Evolutionary conservation across 2,888 invertebrate genomes (phyloP).

Genomic region (Idaea dimidiata): DNA sequence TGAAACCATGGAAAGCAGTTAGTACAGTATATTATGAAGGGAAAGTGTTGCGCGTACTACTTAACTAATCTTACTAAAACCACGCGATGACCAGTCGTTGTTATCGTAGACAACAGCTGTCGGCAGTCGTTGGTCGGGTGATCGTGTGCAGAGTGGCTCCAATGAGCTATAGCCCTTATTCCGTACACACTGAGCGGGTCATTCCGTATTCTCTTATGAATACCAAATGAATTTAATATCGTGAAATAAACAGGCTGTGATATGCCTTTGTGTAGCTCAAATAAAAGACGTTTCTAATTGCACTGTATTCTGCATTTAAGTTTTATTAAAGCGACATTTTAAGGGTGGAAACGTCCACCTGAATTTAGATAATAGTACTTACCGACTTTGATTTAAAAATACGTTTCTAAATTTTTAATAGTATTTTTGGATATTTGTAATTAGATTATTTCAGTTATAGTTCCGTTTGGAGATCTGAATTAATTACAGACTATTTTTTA

Average conservation of each 20-base stretch:
- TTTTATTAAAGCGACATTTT: neutral
- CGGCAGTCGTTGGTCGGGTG: no score
- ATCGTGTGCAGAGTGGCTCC: no score
- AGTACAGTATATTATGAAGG: no score
- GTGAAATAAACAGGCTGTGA: neutral
- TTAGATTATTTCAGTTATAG: no score
- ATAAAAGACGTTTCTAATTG: neutral
- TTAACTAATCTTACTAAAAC: no score
- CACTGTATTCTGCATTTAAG: neutral
- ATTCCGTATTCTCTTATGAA: neutral
- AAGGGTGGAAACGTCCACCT: neutral
- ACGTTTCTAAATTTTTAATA: neutral
- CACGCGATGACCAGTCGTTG: no score
- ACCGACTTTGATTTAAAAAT: neutral
- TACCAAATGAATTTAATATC: neutral
- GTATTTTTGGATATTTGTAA: no score
- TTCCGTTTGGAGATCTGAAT: no score
- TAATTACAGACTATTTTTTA: no score
- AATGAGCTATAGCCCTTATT: neutral
- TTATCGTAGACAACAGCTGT: no score
- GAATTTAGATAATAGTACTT: neutral
- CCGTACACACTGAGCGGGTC: neutral
- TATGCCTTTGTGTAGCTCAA: neutral
- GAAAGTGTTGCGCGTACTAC: no score
- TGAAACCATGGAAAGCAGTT: no score